A percentile compares a stretch with the other conserved stretches of the same genome.
Evolutionary conservation across 2,113 vertebrate species (phyloP).

Genomic region (Solea senegalensis): DNA sequence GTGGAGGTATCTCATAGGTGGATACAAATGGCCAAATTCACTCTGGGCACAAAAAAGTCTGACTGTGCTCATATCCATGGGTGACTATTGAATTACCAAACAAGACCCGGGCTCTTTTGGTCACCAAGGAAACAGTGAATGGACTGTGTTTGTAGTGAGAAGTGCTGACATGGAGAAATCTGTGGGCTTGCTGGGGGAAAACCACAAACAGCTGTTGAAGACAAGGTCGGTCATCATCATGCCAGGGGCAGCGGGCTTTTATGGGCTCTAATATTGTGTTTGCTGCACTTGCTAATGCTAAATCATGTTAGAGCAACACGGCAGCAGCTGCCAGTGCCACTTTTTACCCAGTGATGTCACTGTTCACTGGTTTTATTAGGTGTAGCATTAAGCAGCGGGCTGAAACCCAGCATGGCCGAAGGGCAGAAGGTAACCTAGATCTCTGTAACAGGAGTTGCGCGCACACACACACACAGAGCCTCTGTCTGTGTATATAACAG

Average conservation of each 20-base stretch:
- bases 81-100: too few relatives aligned
- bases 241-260: conserved; percentile 9
- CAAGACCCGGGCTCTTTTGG: too few relatives aligned
- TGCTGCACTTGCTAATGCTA: conserved; percentile 2
- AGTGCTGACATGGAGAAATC: conserved; percentile 47
- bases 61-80: too few relatives aligned
- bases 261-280: conserved; percentile 39
- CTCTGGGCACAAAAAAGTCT: too few relatives aligned
- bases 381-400: conserved; percentile 7
- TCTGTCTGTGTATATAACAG: too few relatives aligned
- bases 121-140: too few relatives aligned
- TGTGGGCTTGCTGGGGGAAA: conserved; percentile 5
- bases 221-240: conserved; percentile 43
- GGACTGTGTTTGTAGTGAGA: conserved; percentile 13
- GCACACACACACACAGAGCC: too few relatives aligned
- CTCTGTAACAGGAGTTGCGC: neutral
- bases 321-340: conserved; percentile 22
- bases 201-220: neutral
- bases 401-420: neutral
- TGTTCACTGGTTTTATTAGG: conserved; percentile 23
- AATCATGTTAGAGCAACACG: conserved; percentile 21
- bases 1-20: too few relatives aligned
- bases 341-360: conserved; percentile 25
- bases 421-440: neutral
- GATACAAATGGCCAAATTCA: too few relatives aligned